These are phyloP conservation scores for Rhincodon typus DNA, from an alignment of 2,797 vertebrate genomes.

Conservation along the genomic window DNA sequence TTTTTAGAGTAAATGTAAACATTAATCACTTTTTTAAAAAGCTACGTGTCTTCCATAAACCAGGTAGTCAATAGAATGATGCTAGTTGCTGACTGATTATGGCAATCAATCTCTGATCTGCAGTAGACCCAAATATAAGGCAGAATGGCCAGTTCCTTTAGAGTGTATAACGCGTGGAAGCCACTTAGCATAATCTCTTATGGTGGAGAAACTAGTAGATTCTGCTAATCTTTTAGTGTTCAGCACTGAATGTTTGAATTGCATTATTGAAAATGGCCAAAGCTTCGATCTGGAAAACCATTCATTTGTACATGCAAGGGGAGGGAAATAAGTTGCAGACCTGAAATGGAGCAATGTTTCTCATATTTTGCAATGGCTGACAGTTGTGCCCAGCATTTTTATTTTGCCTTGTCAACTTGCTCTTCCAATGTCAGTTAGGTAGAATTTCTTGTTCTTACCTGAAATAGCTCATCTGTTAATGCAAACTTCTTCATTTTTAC, in stretches of 20 bases:
- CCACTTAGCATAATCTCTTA: no score
- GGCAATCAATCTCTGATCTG: background rate
- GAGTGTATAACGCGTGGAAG: background rate
- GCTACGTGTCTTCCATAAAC: background rate
- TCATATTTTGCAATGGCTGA: background rate
- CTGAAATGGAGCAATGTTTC: background rate
- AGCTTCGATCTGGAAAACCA: background rate
- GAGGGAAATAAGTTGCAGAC: background rate
- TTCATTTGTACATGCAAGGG: background rate
- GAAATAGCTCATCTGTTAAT: background rate
- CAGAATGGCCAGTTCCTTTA: background rate
- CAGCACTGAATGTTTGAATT: background rate
- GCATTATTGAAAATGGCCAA: background rate
- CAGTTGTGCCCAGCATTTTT: background rate
- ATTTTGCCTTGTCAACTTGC: background rate
- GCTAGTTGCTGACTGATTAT: background rate
- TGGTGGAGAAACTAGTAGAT: background rate
- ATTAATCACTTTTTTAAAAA: background rate
- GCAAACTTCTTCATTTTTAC: slow-evolving; percentile 23
- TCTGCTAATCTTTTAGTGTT: background rate
- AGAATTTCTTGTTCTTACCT: background rate
- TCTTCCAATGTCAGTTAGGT: background rate
- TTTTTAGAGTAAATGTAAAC: background rate
- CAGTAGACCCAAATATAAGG: background rate
- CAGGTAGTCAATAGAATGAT: no score